phyloP scores from a whole-genome alignment of 1,140 invertebrate genomes.

The Caerostris extrusa region DNA sequence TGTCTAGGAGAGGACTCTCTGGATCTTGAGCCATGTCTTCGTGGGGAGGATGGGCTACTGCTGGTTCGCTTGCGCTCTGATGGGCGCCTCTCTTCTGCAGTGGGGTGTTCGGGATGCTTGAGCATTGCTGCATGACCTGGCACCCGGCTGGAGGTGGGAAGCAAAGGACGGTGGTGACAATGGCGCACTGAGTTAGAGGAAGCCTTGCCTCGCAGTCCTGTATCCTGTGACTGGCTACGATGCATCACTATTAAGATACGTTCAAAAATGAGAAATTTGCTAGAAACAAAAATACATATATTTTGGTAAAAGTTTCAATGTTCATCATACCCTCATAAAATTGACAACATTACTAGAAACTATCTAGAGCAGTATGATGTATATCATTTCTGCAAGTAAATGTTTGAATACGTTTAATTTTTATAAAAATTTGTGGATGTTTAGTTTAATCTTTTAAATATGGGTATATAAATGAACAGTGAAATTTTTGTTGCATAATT shows the following conservation, averaged over 20 bases:
- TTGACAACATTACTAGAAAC: no score
- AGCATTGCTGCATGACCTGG: constrained; percentile 87
- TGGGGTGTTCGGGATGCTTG: constrained; percentile 80
- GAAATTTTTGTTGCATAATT: no score
- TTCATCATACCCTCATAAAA: no score
- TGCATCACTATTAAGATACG: constrained; percentile 51
- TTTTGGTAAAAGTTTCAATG: no score
- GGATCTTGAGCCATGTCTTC: constrained; percentile 81
- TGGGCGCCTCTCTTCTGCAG: constrained; percentile 31
- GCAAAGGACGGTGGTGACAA: constrained; percentile 83
- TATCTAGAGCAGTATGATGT: no score
- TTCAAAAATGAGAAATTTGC: no score
- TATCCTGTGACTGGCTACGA: constrained; percentile 77
- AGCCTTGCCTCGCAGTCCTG: constrained; percentile 70
- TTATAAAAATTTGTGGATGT: no score
- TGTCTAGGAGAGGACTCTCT: constrained; percentile 87
- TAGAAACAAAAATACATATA: no score
- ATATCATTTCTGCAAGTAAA: no score
- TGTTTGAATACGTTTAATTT: no score
- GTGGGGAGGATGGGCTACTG: constrained; percentile 78
- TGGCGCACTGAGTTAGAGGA: neutral
- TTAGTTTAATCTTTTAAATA: no score
- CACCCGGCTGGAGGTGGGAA: constrained; percentile 84
- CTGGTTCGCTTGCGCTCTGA: constrained; percentile 78
- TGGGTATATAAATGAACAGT: no score